These are phyloP conservation scores for Phataginus tetradactyla DNA, from an alignment of 2,797 vertebrate genomes.

Conservation along the genomic window DNA sequence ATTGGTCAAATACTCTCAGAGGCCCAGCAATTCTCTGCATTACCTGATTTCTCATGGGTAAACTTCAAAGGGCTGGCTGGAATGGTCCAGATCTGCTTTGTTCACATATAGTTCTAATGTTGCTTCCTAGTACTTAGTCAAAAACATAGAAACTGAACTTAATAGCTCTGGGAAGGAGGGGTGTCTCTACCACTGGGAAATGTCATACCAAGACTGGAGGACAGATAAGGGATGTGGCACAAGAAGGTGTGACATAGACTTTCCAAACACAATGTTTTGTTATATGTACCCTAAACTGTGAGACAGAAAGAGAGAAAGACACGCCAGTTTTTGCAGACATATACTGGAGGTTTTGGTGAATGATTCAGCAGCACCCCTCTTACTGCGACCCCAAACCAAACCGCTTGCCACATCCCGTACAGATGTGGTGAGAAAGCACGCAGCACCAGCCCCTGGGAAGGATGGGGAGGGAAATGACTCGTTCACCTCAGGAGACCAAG, in stretches of 20 bases:
- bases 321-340: background rate
- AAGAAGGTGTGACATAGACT: background rate
- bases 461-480: background rate
- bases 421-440: background rate
- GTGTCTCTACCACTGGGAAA: background rate
- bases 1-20: background rate
- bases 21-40: background rate
- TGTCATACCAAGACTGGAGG: background rate
- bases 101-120: background rate
- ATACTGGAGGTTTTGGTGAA: background rate
- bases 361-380: background rate
- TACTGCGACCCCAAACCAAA: slow-evolving; percentile 19
- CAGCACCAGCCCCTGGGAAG: background rate
- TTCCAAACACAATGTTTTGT: background rate
- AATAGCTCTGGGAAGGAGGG: too few species aligned
- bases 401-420: slow-evolving; percentile 44
- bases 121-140: background rate
- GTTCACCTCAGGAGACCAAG: background rate
- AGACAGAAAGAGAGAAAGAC: background rate
- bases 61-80: background rate
- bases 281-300: background rate
- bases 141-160: background rate
- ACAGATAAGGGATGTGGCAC: background rate
- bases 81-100: background rate
- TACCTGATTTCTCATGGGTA: background rate